Percentiles rank a stretch among this genome's conserved stretches.
Conservation (phyloP, 2,113 vertebrate genomes). For the Scophthalmus maximus region DNA sequence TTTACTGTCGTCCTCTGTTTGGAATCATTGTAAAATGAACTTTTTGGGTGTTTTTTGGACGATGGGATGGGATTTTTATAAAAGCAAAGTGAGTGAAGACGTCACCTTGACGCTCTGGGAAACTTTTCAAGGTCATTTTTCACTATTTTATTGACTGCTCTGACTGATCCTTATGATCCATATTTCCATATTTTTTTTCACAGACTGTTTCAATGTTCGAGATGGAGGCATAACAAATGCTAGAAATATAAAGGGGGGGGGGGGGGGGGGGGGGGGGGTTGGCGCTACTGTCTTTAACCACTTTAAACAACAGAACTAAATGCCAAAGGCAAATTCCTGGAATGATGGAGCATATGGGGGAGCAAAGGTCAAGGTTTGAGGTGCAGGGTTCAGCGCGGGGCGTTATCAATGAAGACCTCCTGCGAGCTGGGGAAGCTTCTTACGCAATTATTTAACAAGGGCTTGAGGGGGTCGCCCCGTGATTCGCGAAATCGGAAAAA, state of each 20-base stretch:
- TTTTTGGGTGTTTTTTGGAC: not conserved
- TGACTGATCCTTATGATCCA: too few species aligned
- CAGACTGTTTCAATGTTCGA: too few species aligned
- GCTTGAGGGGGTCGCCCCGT: conserved; percentile 15
- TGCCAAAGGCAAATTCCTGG: conserved; percentile 68
- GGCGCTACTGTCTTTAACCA: conserved; percentile 38
- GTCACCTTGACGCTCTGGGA: not conserved
- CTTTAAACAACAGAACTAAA: conserved; percentile 43
- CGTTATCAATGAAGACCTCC: conserved; percentile 77
- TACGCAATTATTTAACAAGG: conserved; percentile 72
- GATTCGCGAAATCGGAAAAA: conserved; percentile 28
- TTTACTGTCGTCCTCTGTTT: not conserved
- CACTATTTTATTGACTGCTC: not conserved
- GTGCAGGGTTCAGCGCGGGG: conserved; percentile 72
- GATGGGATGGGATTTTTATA: not conserved
- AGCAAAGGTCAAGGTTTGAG: conserved; percentile 75
- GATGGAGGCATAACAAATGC: not conserved
- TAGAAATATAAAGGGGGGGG: not conserved
- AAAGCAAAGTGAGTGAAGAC: not conserved
- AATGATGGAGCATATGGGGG: conserved; percentile 66
- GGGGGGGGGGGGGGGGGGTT: not conserved
- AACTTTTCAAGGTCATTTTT: not conserved
- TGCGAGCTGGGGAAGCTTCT: conserved; percentile 41
- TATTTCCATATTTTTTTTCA: too few species aligned
- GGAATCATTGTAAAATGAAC: not conserved